Percentiles rank a stretch among this genome's conserved stretches.
phyloP scores from a whole-genome alignment of 2,797 vertebrate genomes.

The Ctenopoma kingsleyae region DNA sequence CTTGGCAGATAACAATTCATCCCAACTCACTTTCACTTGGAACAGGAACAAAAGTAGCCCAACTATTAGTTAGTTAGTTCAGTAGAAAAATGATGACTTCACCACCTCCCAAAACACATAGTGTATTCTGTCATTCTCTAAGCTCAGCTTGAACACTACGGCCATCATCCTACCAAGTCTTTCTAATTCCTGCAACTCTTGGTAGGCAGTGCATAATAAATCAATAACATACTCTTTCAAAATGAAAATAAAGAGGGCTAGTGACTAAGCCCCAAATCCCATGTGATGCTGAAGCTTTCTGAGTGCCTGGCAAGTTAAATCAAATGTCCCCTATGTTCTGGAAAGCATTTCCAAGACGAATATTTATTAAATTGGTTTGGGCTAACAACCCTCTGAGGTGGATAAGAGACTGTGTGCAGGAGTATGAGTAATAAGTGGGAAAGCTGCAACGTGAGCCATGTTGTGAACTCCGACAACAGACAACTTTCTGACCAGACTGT shows the following conservation, averaged over 20 bases:
- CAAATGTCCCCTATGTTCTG: conserved; percentile 60
- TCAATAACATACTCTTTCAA: conserved; percentile 73
- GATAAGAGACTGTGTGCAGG: conserved; percentile 51
- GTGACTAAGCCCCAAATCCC: conserved; percentile 65
- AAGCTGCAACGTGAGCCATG: conserved; percentile 51
- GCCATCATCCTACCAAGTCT: conserved; percentile 43
- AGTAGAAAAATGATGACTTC: conserved; percentile 14
- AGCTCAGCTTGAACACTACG: conserved; percentile 49
- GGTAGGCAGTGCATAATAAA: conserved; percentile 63
- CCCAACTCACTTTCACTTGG: conserved; percentile 22
- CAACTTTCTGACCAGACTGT: conserved; percentile 69
- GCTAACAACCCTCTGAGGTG: conserved; percentile 63
- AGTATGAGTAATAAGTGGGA: conserved; percentile 60
- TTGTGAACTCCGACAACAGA: conserved; percentile 70
- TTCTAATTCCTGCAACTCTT: conserved; percentile 60
- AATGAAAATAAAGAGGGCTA: conserved; percentile 68
- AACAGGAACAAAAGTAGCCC: conserved; percentile 8
- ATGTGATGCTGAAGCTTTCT: conserved; percentile 59
- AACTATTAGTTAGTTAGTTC: conserved; percentile 10
- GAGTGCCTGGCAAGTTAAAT: conserved; percentile 67
- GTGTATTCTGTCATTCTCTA: conserved; percentile 34
- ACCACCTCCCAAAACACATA: conserved; percentile 8
- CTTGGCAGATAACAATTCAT: conserved; percentile 35
- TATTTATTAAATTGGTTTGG: conserved; percentile 71
- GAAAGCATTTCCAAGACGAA: conserved; percentile 68